Evolutionary conservation across 1,140 invertebrate species (phyloP).

Genomic region (Hypothenemus hampei): DNA sequence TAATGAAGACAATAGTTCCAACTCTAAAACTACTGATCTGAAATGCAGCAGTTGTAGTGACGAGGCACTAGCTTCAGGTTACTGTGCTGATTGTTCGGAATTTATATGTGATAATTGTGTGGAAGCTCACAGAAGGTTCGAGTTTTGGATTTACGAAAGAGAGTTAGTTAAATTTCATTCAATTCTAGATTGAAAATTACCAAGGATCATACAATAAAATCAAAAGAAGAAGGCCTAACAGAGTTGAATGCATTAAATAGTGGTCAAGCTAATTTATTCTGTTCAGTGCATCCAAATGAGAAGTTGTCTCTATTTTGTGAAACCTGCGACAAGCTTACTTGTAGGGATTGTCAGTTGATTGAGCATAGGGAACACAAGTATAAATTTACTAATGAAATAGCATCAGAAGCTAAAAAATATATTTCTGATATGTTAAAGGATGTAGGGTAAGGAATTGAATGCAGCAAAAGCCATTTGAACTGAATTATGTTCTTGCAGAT

Average conservation of each 20-base stretch:
- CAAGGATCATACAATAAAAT: conserved; percentile 86
- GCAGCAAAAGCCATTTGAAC: not conserved
- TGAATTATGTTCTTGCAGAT: conserved; percentile 47
- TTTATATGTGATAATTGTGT: conserved; percentile 89
- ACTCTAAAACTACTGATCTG: conserved; percentile 50
- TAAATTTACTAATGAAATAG: conserved; percentile 87
- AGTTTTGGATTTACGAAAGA: not conserved
- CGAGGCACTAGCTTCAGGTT: conserved; percentile 71
- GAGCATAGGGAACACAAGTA: conserved; percentile 90
- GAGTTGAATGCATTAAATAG: conserved; percentile 45
- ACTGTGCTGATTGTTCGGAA: conserved; percentile 84
- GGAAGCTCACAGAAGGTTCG: conserved; percentile 61
- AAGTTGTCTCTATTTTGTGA: conserved; percentile 84
- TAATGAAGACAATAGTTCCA: conserved; percentile 40
- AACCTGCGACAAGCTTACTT: conserved; percentile 85
- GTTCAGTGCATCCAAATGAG: conserved; percentile 74
- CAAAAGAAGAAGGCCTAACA: conserved; percentile 68
- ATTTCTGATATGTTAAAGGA: conserved; percentile 70
- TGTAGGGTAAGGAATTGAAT: conserved; percentile 53
- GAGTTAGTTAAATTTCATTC: conserved; percentile 1
- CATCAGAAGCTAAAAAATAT: conserved; percentile 65
- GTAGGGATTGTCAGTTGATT: conserved; percentile 83
- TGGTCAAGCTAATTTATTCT: conserved; percentile 58
- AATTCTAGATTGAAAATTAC: conserved; percentile 73
- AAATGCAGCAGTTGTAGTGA: conserved; percentile 84